Percentiles rank a stretch among this genome's conserved stretches.
phyloP scores from a whole-genome alignment of 2,797 vertebrate genomes.

The Vespertilio murinus region DNA sequence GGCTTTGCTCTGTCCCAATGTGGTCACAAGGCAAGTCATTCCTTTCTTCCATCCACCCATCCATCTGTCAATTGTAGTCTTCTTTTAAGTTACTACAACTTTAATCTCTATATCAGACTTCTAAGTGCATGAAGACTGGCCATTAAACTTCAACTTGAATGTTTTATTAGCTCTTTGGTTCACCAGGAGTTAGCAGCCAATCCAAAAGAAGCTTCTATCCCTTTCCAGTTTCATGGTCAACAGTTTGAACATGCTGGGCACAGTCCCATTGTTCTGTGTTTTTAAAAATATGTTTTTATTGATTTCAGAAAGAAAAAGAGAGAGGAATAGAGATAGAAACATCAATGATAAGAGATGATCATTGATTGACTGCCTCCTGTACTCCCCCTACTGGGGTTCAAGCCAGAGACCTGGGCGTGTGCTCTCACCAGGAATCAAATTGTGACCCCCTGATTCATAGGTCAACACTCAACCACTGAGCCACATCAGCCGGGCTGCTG shows the following conservation, averaged over 20 bases:
- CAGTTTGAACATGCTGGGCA: neutral
- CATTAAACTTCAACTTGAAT: neutral
- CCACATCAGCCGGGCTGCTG: no score
- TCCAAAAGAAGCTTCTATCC: neutral
- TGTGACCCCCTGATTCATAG: no score
- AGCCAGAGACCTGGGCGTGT: no score
- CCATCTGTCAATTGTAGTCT: neutral
- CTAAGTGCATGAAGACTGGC: neutral
- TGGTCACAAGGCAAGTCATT: neutral
- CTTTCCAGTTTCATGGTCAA: neutral
- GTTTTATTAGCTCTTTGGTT: neutral
- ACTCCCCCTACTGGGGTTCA: no score
- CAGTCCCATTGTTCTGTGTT: neutral
- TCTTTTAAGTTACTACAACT: neutral
- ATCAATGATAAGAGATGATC: no score
- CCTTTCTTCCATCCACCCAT: neutral
- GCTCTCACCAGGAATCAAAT: no score
- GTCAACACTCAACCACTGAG: no score
- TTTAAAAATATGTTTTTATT: no score
- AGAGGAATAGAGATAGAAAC: no score
- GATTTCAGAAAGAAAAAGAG: no score
- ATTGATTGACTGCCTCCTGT: no score
- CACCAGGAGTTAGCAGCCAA: neutral
- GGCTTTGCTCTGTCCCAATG: neutral
- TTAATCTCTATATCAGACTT: neutral